phyloP scores from a whole-genome alignment of 2,888 invertebrate species.

The Tenthredo mesomela region DNA sequence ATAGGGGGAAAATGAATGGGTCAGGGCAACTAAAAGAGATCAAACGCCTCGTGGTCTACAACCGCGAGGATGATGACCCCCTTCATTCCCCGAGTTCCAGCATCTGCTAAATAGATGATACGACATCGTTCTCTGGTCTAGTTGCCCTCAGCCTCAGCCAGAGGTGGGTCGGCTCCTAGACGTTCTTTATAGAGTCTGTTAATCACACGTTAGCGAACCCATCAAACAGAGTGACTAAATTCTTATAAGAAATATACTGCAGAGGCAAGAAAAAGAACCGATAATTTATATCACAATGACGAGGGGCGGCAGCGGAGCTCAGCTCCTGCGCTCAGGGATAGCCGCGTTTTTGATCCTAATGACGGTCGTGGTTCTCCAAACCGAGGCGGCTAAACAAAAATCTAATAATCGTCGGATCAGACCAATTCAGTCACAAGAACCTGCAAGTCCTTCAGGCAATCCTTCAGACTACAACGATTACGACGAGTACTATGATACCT shows the following conservation, averaged over 20 bases:
- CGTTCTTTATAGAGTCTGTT: conserved; percentile 27
- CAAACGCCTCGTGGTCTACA: conserved; percentile 53
- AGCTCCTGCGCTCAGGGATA: conserved; percentile 57
- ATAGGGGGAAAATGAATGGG: conserved; percentile 37
- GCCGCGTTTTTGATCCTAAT: conserved; percentile 54
- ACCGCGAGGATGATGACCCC: conserved; percentile 71
- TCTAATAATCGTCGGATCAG: conserved; percentile 60
- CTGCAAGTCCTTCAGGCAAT: conserved; percentile 54
- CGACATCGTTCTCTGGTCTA: conserved; percentile 67
- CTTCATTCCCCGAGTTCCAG: conserved; percentile 61
- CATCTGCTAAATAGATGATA: conserved; percentile 72
- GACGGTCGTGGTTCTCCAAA: background rate
- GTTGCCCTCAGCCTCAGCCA: conserved; percentile 68
- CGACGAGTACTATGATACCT: conserved; percentile 68
- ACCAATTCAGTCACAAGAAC: conserved; percentile 63
- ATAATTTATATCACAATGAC: conserved; percentile 22
- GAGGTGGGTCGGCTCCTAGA: conserved; percentile 63
- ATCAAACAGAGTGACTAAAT: background rate
- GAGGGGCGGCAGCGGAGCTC: conserved; percentile 56
- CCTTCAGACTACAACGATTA: conserved; percentile 62
- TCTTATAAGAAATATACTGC: background rate
- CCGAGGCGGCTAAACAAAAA: conserved; percentile 51
- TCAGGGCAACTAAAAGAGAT: conserved; percentile 48
- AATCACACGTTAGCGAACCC: background rate
- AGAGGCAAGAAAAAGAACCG: background rate